Evolutionary conservation across 2,888 invertebrate genomes (phyloP).

Genomic region (Erannis defoliaria): DNA sequence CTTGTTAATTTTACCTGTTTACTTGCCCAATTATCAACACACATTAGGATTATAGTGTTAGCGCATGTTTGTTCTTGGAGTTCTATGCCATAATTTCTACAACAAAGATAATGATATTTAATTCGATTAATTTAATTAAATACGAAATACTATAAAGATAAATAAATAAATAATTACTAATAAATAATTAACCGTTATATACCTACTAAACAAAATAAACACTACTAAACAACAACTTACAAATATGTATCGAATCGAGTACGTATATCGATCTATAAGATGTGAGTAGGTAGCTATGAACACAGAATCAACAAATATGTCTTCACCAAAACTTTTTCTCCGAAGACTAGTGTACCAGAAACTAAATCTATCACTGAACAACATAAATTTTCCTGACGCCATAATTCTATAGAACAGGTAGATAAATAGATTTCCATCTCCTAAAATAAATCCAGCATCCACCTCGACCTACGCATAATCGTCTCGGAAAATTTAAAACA

Average conservation of each 20-base stretch:
- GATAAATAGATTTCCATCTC: slow-evolving; percentile 1
- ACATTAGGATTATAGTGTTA: too few relatives aligned
- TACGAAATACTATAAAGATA: too few relatives aligned
- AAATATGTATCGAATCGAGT: too few relatives aligned
- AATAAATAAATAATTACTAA: too few relatives aligned
- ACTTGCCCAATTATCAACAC: background rate
- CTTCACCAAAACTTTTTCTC: background rate
- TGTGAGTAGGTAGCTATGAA: background rate
- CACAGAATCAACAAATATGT: background rate
- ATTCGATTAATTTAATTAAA: too few relatives aligned
- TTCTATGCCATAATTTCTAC: too few relatives aligned
- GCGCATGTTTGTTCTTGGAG: too few relatives aligned
- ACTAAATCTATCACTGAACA: slow-evolving; percentile 23
- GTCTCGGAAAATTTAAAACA: background rate
- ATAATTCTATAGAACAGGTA: slow-evolving; percentile 14
- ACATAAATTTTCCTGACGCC: slow-evolving; percentile 20
- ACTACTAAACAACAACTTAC: too few relatives aligned
- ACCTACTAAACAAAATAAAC: too few relatives aligned
- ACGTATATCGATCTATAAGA: too few relatives aligned
- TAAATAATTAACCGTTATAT: too few relatives aligned
- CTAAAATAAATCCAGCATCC: slow-evolving; percentile 11
- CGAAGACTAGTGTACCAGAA: background rate
- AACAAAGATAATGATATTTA: too few relatives aligned
- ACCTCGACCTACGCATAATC: slow-evolving; percentile 22
- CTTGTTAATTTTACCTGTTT: background rate